Evolutionary conservation across 1,140 invertebrate genomes (phyloP).

Genomic region (Brachionus manjavacas): DNA sequence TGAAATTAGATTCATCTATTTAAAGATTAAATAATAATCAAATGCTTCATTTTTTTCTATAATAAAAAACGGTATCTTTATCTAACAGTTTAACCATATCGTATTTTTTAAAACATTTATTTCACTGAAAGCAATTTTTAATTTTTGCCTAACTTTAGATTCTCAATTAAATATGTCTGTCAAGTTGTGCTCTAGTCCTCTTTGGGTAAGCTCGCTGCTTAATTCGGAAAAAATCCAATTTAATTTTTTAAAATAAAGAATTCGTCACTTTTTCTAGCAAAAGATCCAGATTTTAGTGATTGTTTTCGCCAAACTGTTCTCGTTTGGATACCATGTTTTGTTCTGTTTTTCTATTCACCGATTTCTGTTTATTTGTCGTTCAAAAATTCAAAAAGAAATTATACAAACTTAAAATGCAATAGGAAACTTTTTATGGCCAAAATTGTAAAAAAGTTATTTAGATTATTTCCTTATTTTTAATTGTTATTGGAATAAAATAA

Average conservation of each 20-base stretch:
- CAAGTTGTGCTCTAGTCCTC: not conserved
- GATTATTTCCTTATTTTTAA: too few relatives aligned
- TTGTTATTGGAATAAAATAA: too few relatives aligned
- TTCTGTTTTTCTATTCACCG: not conserved
- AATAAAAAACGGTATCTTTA: too few relatives aligned
- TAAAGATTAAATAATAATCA: too few relatives aligned
- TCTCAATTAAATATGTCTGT: not conserved
- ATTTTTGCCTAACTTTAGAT: too few relatives aligned
- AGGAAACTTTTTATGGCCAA: not conserved
- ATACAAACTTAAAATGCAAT: not conserved
- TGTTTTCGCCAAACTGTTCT: not conserved
- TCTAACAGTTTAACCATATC: too few relatives aligned
- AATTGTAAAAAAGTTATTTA: not conserved
- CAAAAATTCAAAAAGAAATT: not conserved
- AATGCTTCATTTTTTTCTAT: too few relatives aligned
- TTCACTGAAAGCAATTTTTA: too few relatives aligned
- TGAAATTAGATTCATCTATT: too few relatives aligned
- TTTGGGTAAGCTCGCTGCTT: not conserved
- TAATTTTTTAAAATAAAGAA: not conserved
- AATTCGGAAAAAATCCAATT: not conserved
- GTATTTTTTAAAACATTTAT: too few relatives aligned
- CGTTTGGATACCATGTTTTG: not conserved
- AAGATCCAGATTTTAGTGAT: not conserved
- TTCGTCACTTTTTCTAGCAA: not conserved
- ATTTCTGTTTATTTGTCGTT: not conserved